phyloP scores from a whole-genome alignment of 2,888 invertebrate species.

The Smittia sp. region DNA sequence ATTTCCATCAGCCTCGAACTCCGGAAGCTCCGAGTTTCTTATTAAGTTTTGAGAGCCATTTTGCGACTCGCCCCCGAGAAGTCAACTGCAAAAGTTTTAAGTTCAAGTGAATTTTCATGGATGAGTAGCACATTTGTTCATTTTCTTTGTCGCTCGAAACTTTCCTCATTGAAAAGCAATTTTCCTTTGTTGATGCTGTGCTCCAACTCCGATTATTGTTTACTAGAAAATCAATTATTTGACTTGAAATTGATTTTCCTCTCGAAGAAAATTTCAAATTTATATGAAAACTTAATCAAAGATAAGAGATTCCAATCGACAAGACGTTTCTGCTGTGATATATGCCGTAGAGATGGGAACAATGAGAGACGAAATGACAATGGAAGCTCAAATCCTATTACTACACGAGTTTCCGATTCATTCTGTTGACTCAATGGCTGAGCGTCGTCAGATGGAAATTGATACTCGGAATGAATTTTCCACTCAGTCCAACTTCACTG shows the following conservation, averaged over 20 bases:
- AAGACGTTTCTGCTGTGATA: background rate
- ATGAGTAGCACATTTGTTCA: background rate
- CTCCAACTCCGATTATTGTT: background rate
- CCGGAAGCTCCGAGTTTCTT: constrained; percentile 3
- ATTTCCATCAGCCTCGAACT: background rate
- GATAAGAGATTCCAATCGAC: background rate
- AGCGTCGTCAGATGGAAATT: constrained; percentile 7
- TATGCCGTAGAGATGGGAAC: background rate
- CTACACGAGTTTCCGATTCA: constrained; percentile 10
- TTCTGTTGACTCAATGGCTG: constrained; percentile 2
- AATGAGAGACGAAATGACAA: background rate
- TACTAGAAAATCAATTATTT: background rate
- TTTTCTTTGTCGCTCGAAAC: background rate
- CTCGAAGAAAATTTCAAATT: background rate
- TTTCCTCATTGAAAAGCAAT: background rate
- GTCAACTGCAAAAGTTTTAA: background rate
- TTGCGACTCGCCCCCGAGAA: background rate
- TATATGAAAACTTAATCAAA: background rate
- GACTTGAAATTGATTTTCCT: background rate
- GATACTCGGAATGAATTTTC: background rate
- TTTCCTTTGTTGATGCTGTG: background rate
- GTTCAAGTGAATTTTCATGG: constrained; percentile 7
- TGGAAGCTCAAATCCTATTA: constrained; percentile 13
- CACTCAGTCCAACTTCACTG: background rate
- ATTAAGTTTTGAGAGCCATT: constrained; percentile 7